phyloP scores from a whole-genome alignment of 2,888 invertebrate species.

The Scaptomyza flava region DNA sequence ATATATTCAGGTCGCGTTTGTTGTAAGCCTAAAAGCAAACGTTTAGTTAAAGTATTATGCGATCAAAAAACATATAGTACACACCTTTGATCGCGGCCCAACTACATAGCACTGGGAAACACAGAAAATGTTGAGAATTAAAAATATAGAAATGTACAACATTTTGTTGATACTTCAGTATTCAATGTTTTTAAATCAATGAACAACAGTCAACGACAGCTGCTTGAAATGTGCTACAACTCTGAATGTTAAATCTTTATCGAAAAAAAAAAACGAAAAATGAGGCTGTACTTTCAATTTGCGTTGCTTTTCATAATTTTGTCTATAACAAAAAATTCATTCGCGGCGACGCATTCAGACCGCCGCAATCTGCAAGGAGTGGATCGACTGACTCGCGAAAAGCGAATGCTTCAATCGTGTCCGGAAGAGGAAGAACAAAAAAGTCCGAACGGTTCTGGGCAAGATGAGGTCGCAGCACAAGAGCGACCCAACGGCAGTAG shows the following conservation, averaged over 20 bases:
- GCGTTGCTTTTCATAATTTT: conserved; percentile 43
- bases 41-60: background rate
- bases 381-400: conserved; percentile 10
- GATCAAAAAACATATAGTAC: background rate
- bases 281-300: conserved; percentile 48
- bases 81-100: conserved; percentile 42
- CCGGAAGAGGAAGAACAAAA: background rate
- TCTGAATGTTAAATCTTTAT: conserved; percentile 30
- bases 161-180: conserved; percentile 32
- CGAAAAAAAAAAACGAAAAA: conserved; percentile 46
- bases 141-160: conserved; percentile 36
- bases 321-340: conserved; percentile 13
- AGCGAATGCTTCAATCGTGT: conserved; percentile 9
- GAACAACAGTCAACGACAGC: conserved; percentile 23
- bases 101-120: conserved; percentile 22
- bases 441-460: background rate
- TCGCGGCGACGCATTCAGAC: background rate
- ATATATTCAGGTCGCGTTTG: conserved; percentile 32
- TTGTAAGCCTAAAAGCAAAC: conserved; percentile 20
- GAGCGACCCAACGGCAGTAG: background rate
- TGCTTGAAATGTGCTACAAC: background rate
- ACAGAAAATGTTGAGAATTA: conserved; percentile 32
- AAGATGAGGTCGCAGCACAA: background rate
- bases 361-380: background rate
- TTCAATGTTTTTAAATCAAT: conserved; percentile 20